Evolutionary conservation across 2,797 vertebrate species (phyloP), one percentile per base, ranked within the genome.

Genomic region (Acipenser transmontanus): DNA sequence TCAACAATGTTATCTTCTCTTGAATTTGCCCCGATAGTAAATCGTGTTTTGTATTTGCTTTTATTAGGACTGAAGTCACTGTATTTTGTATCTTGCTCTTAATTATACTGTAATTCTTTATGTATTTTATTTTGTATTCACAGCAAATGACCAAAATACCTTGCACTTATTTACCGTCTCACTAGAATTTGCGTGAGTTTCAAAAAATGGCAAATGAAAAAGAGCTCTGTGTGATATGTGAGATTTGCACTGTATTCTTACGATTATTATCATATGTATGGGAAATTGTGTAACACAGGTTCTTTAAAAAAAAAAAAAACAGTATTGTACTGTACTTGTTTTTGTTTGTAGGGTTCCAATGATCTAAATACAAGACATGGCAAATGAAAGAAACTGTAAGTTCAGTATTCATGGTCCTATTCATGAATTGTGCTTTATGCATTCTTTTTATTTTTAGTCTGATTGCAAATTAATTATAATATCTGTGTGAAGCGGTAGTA

Each of bases 341-440:
- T 77, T 72, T 78, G 72, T 79, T 81, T 70, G 64, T 80, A 75
- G 75, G 76, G 66, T 54, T 57, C 72, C 71, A 81, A 74, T 70
- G 65, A 72, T 69, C 71, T 75, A 71, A 69, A 59, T 10, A 69
- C 68, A 73, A 76, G 71, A 81, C 78, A 63, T 70, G 72, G 68
- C 66, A 63, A 34, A 70, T 69, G 63, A 73, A 66, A 79, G 71
- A 73, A 76, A 71, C 69, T 77, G 73, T 73, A 80, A 74, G 71
- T 71, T 72, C 60, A 72, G 57, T 66, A 66, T 59, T 70, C 74
- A 61, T 75, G 73, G 77, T 70, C 68, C 61, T 56, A 71, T 73
- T 74, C 75, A 74, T 63, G 62, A 67, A 59, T 68, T 62, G 34
- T 34, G 59, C 50, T 62, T 50, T 64, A 62, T 68, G 70, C 68